Base-by-base conservation (phyloP, 1,140 invertebrate species). In the Carposina sasakii region DNA sequence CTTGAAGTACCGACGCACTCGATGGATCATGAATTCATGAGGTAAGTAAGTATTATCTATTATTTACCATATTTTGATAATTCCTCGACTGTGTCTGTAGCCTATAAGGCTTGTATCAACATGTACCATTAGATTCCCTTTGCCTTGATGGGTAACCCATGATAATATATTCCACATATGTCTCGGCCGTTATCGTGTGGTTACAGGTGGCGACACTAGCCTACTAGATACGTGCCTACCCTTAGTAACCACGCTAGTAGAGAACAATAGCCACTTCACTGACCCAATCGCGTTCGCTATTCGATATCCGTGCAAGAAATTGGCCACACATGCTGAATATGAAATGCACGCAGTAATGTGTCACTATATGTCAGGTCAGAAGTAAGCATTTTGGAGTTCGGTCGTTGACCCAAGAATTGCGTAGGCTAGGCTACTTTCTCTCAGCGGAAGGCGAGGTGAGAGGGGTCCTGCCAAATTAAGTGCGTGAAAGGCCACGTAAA, bases 351-450 rank as follows among this genome's bases (percentile, higher is more conserved):
- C 69, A 66, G 70, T 75, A 68, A 78, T 83, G 74, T 81, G 79
- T 79, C 74, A 79, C 76, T 83, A 78, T 76, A 81, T 71, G 76
- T 76, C 74, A 81, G 72, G 76, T 76, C 74, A 81, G 72, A 75
- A 78, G 72, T 71, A 61, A 72, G 74, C 67, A 83, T 81, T 84
- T 81, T 84, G 70, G 77, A 74, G 71, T 78, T 71, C 70, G 79
- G 79, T 73, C 77, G 59, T 70, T 69, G 79, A 81, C 79, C 79
- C 73, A 76, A 76, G 70, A 71, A 81, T 81, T 84, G 79, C 79
- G 79, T 84, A 81, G 79, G 74, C 72, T 71, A 79, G n/a, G 76
- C 79, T 81, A 81, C 77, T 84, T 84, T 84, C 79, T 84, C 79
- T 76, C 54, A 65, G 68, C 51, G 62, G 60, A 48, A 53, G 54